Conservation (phyloP, 2,888 invertebrate genomes). For the Crocallis elinguaria region DNA sequence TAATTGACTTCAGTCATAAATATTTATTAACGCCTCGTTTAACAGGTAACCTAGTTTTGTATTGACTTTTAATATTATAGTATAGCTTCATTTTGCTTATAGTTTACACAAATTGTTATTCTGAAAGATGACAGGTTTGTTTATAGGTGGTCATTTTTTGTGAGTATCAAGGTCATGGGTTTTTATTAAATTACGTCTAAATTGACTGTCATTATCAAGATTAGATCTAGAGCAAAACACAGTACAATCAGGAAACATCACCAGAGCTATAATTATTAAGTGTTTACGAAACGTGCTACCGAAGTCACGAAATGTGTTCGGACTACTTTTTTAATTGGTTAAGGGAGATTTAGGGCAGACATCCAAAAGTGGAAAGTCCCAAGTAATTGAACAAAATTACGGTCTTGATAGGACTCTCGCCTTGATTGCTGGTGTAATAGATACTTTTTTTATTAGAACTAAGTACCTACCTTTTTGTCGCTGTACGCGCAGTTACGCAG, state of each 20-base stretch:
- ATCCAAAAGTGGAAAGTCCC: slow-evolving; percentile 56
- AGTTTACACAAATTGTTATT: neutral
- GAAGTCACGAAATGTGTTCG: slow-evolving; percentile 38
- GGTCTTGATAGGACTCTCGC: slow-evolving; percentile 45
- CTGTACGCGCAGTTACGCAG: neutral
- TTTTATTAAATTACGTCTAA: too few species aligned
- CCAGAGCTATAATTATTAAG: slow-evolving; percentile 41
- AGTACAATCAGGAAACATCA: slow-evolving; percentile 30
- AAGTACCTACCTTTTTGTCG: slow-evolving; percentile 32
- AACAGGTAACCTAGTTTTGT: neutral
- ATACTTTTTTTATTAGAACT: slow-evolving; percentile 41
- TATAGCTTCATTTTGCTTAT: neutral
- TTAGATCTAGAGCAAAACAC: slow-evolving; percentile 39
- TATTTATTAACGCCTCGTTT: neutral
- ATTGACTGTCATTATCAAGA: slow-evolving; percentile 14
- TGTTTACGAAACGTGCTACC: slow-evolving; percentile 24
- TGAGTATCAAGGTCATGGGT: neutral
- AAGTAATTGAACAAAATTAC: slow-evolving; percentile 61
- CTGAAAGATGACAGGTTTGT: neutral
- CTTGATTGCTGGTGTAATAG: slow-evolving; percentile 40
- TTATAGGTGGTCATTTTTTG: neutral
- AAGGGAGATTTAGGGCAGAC: slow-evolving; percentile 43
- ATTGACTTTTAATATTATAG: neutral
- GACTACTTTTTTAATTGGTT: slow-evolving; percentile 44
- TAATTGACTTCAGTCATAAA: neutral